phyloP scores from a whole-genome alignment of 2,797 vertebrate species.

The Catharus ustulatus region DNA sequence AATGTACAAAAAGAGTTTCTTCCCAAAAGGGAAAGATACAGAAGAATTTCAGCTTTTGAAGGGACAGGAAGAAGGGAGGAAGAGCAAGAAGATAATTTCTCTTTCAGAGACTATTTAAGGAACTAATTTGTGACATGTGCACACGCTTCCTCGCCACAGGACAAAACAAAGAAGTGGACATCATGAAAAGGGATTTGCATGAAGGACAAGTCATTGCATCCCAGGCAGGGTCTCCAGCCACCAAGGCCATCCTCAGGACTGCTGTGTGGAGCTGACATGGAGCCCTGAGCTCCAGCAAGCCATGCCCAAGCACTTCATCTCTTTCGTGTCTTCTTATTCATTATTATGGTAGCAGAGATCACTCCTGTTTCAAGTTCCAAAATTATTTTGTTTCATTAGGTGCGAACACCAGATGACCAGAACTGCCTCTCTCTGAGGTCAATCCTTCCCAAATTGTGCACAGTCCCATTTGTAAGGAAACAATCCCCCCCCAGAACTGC shows the following conservation, averaged over 20 bases:
- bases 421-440: not conserved
- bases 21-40: not conserved
- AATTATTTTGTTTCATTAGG: not conserved
- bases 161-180: not conserved
- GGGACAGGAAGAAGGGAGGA: not conserved
- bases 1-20: not conserved
- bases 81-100: not conserved
- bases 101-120: not conserved
- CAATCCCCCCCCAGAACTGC: accelerated
- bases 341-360: not conserved
- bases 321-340: not conserved
- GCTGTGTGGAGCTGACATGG: not conserved
- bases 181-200: not conserved
- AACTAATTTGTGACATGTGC: not conserved
- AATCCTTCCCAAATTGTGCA: not conserved
- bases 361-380: not conserved
- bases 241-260: not conserved
- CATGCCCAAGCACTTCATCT: not conserved
- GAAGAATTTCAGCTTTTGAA: not conserved
- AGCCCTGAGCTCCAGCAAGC: not conserved
- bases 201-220: not conserved
- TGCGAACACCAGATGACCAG: not conserved
- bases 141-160: not conserved
- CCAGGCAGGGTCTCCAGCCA: not conserved
- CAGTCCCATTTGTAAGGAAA: not conserved